phyloP scores from a whole-genome alignment of 1,140 invertebrate species.

The Chlorops oryzae region DNA sequence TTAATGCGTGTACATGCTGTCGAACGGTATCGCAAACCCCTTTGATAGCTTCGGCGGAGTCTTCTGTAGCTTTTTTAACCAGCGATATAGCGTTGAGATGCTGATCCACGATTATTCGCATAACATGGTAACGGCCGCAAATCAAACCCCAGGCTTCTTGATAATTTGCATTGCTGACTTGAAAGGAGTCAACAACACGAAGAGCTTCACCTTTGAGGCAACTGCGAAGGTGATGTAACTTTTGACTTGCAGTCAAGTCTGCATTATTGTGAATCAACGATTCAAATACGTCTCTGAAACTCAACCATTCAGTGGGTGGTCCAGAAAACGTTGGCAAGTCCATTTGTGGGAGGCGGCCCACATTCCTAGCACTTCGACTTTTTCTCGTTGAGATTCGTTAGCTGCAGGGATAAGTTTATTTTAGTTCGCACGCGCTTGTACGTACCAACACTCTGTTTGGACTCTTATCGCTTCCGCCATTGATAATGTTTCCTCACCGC shows the following conservation, averaged over 20 bases:
- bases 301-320: neutral
- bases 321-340: slow-evolving; percentile 3
- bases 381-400: too few species aligned
- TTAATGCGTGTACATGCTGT: neutral
- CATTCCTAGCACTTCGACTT: neutral
- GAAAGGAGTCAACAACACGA: neutral
- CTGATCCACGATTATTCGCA: neutral
- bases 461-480: neutral
- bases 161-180: slow-evolving; percentile 1
- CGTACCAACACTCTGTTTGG: slow-evolving; percentile 4
- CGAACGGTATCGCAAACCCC: neutral
- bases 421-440: neutral
- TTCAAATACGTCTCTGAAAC: neutral
- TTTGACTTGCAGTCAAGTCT: neutral
- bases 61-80: neutral
- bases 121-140: neutral
- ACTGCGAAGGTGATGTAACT: slow-evolving; percentile 6
- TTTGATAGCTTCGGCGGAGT: neutral
- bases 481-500: neutral
- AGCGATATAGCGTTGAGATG: neutral
- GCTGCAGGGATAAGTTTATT: too few species aligned
- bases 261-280: slow-evolving; percentile 1
- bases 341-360: neutral
- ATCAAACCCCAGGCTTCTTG: neutral
- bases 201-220: slow-evolving; percentile 6